These are phyloP conservation scores for Drosophila mimica DNA, from an alignment of 2,888 invertebrate genomes.

Conservation along the genomic window DNA sequence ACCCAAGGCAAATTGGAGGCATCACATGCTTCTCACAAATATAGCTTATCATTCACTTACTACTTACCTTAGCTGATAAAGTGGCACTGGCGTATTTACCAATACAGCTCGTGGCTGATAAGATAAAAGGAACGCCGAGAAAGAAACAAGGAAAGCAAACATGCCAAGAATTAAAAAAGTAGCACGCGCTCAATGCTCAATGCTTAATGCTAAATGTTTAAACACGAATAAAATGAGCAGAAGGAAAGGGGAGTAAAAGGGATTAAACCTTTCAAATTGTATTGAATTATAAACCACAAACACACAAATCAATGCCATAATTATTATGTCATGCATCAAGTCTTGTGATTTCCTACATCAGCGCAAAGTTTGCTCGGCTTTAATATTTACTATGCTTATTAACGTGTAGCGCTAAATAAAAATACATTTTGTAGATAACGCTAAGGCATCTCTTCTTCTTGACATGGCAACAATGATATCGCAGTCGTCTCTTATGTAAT, in stretches of 20 bases:
- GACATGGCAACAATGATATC: constrained; percentile 55
- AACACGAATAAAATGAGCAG: neutral
- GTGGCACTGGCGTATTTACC: constrained; percentile 67
- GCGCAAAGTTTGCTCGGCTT: constrained; percentile 31
- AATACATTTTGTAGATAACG: constrained; percentile 42
- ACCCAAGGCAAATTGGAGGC: constrained; percentile 11
- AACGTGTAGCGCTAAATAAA: constrained; percentile 33
- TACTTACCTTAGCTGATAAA: constrained; percentile 59
- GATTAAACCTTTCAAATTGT: constrained; percentile 5
- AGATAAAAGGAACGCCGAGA: constrained; percentile 46
- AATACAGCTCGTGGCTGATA: constrained; percentile 62
- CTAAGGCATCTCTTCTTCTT: constrained; percentile 17
- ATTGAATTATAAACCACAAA: constrained; percentile 23
- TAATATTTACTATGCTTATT: constrained; percentile 50
- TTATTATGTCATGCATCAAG: constrained; percentile 67
- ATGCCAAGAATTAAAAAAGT: constrained; percentile 27
- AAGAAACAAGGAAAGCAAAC: constrained; percentile 11
- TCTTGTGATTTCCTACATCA: constrained; percentile 62
- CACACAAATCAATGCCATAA: constrained; percentile 54
- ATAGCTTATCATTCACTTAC: constrained; percentile 51
- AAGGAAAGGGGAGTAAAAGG: neutral
- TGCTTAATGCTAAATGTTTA: constrained; percentile 31
- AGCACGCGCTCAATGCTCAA: constrained; percentile 54
- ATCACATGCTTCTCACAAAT: constrained; percentile 64
- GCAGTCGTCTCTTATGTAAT: constrained; percentile 40